Evolutionary conservation across 1,140 invertebrate species (phyloP).

Genomic region (Teleopsis dalmanni): DNA sequence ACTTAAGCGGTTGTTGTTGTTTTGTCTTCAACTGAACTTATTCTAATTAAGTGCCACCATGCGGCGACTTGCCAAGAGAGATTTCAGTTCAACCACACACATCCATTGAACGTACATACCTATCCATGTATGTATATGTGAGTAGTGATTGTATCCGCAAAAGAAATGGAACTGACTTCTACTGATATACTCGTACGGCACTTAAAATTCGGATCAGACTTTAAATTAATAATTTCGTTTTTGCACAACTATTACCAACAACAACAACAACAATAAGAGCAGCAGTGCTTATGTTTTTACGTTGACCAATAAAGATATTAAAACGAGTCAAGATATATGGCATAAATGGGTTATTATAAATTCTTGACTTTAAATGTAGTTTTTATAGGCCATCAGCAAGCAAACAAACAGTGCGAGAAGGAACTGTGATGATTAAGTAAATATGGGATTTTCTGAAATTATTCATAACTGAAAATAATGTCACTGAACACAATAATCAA

Average conservation of each 20-base stretch:
- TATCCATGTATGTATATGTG: neutral
- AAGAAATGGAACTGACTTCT: slow-evolving; percentile 3
- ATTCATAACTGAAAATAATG: neutral
- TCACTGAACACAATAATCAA: too few species aligned
- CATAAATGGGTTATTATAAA: too few species aligned
- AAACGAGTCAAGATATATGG: slow-evolving; percentile 39
- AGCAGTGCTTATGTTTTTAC: slow-evolving; percentile 11
- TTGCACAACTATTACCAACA: slow-evolving; percentile 23
- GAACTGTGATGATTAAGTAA: too few species aligned
- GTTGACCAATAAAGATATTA: slow-evolving; percentile 43
- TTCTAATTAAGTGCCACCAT: neutral
- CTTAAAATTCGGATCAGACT: slow-evolving; percentile 35
- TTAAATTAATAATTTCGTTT: slow-evolving; percentile 41
- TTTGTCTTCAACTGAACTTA: neutral
- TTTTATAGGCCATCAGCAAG: too few species aligned
- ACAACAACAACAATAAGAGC: slow-evolving; percentile 9
- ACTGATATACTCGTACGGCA: slow-evolving; percentile 8
- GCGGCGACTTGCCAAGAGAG: neutral
- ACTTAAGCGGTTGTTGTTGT: neutral
- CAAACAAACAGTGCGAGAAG: too few species aligned
- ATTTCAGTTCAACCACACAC: neutral
- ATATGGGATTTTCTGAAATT: neutral
- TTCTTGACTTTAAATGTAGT: too few species aligned
- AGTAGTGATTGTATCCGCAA: neutral
- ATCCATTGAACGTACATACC: neutral